A percentile compares a stretch with the other conserved stretches of the same genome.
Conservation (phyloP, 2,113 vertebrate species). For the Campylomormyrus numenius region DNA sequence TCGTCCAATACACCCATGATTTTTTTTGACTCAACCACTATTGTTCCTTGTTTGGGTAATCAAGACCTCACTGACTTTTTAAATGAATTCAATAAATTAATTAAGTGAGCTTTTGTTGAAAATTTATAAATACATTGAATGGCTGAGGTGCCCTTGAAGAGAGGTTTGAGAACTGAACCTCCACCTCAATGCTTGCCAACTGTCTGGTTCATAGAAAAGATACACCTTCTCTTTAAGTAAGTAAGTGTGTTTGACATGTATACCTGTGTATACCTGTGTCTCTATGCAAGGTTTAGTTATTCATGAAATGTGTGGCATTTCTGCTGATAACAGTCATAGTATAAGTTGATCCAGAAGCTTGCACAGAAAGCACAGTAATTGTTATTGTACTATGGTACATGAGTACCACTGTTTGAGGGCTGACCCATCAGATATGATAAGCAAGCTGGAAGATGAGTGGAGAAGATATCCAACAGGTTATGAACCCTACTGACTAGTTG, state of each 20-base stretch:
- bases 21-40: neutral
- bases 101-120: neutral
- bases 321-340: neutral
- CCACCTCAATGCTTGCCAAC: neutral
- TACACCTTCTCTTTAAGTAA: neutral
- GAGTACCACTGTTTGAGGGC: neutral
- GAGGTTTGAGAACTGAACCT: neutral
- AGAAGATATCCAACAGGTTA: neutral
- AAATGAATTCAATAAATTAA: neutral
- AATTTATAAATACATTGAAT: neutral
- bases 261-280: neutral
- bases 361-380: neutral
- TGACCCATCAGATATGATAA: neutral
- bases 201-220: neutral
- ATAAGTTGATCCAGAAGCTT: neutral
- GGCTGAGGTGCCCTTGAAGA: neutral
- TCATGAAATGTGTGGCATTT: neutral
- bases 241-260: neutral
- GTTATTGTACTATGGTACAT: neutral
- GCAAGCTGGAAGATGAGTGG: neutral
- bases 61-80: neutral
- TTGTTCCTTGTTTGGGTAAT: neutral
- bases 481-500: neutral
- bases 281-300: neutral
- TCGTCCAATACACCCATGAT: neutral